Evolutionary conservation across 1,140 invertebrate genomes (phyloP), one percentile per base, ranked within the genome.

Genomic region (Thrips palmi): DNA sequence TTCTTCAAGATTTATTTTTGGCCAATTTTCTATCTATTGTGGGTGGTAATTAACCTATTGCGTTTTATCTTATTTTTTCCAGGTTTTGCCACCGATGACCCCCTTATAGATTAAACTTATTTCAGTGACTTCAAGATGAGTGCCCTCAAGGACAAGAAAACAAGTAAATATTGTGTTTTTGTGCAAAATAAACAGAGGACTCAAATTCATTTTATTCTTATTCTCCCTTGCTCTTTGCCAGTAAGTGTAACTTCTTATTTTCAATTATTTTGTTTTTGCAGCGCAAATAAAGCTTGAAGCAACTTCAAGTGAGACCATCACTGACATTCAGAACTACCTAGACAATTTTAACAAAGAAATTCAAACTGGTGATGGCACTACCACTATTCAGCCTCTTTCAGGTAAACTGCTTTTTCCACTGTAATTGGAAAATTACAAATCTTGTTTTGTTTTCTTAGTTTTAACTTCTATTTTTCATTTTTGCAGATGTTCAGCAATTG

Each of bases 311-410:
- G 66, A 71, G 48, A 63, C 59, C 43, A 71, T 79, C 11, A 74
- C 70, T 21, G 78, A 82, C 45, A 79, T 84, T 46, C 80, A 86
- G 48, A 77, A 77, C 37, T 86, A 86, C 49, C 58, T 87, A 28
- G 78, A 75, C 37, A 78, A 77, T 3, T 85, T 86, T 51, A 81
- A 87, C 49, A 84, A 84, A 50, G 81, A 86, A 56, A 85, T 86
- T 33, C 71, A 74, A 43, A 67, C 67, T 28, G 61, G 61, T 52
- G 59, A 70, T 54, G 25, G 56, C 53, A 42, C 63, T 55, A 43
- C 51, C 29, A 42, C 40, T 36, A 41, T 57, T 21, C 63, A 60
- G 47, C 61, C 65, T 56, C 60, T 64, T 6, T 55, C 64, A 49
- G 57, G 67, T 68, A 47, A 55, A 54, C 55, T 47, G 22, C n/a